Evolutionary conservation across 2,888 invertebrate species (phyloP), one percentile per base, ranked within the genome.

Genomic region (Drosophila pullipes): DNA sequence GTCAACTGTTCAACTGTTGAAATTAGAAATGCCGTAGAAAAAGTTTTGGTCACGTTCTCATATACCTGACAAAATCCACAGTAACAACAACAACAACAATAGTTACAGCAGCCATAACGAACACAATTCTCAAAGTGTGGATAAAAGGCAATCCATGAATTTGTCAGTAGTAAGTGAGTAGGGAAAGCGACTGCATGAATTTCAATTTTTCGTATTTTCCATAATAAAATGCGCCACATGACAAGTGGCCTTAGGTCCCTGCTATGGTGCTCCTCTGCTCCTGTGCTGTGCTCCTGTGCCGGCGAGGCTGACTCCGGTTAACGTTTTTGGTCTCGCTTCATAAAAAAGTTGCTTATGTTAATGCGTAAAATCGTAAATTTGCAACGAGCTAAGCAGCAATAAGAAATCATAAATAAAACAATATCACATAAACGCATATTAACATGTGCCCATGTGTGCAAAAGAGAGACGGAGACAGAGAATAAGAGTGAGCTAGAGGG

Each of bases 401-500:
- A 89, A 84, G 77, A 79, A 87, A 86, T 86, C 84, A 87, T 86
- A 89, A 86, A 86, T 86, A 89, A 85, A 87, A 86, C 87, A 89
- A 84, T 85, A 84, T 78, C 75, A 63, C 63, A 86, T 80, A 82
- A 87, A 78, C 76, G 78, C 86, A 83, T 71, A 76, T 70, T 71
- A 58, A 49, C 55, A 61, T 57, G n/a, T 58, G 22, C 47, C 47
- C 44, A 11, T 16, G 18, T 11, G 37, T 31, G 69, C 6, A 18
- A 28, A 33, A 30, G 49, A 7, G 49, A 25, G 44, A 16, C 9
- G 10, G n/a, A 41, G 49, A 13, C 2, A 44, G 22, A 35, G 28
- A 31, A 41, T 35, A 44, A 16, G 22, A 35, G n/a, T 28, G 49
- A 10, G 57, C 31, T 31, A 33, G 37, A 31, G 25, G 0, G 28